Base-by-base conservation (phyloP, 2,888 invertebrate species). In the Mythimna pallens region DNA sequence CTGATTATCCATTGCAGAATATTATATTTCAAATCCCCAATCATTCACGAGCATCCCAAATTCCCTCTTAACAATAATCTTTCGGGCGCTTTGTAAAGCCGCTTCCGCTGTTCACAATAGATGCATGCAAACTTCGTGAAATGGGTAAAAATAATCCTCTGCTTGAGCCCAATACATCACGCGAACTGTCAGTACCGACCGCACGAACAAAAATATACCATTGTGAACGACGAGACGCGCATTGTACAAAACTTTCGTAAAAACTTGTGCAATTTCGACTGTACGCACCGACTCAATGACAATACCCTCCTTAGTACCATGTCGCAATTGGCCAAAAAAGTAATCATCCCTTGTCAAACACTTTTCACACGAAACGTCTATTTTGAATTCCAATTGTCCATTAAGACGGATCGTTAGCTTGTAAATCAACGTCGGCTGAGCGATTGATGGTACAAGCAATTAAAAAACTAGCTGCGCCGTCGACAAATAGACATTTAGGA, bases 111-210 rank as follows among this genome's bases (percentile, higher is more conserved):
- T 85, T 82, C 86, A 96, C 95, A 96, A 96, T 95, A 93, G 95
- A 91, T 92, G 95, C 95, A 94, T 94, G 96, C 95, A 93, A 96
- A 96, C 94, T 95, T 95, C 87, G 94, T 95, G 94, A 95, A 95
- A 96, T 94, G 94, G 95, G 95, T 93, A 95, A 95, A 96, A 95
- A 96, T 96, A 96, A 96, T 95, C 95, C 94, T 92, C 93, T 90
- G 89, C 91, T 92, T 91, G 86, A 90, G 91, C 89, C 93, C 94
- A 96, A 96, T 96, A 96, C 96, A 96, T 96, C 96, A 96, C 95
- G 93, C 92, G 88, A 94, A 93, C 94, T 96, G 96, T 95, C 96
- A 96, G 94, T 92, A 81, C 92, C 92, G 92, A 95, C 96, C 96
- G 93, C 96, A 96, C 91, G 93, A 95, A 95, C 96, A 95, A 95